Evolutionary conservation across 2,797 vertebrate genomes (phyloP), one percentile per base, ranked within the genome.

Genomic region (Choloepus didactylus): DNA sequence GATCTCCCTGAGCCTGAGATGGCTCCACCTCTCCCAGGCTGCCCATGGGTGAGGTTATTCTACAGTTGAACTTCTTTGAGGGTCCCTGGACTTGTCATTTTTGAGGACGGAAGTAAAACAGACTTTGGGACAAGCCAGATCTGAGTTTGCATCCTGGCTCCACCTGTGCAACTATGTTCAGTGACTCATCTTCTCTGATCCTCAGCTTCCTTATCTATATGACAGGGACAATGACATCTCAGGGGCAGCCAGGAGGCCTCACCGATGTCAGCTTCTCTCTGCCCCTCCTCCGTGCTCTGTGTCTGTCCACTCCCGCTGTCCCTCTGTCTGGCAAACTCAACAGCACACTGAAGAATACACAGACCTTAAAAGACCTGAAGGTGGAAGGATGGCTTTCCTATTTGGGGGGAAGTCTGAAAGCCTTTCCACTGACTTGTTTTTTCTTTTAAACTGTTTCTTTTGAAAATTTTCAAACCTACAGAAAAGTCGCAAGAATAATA

Each of bases 191-290:
- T 4, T 11, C 19, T 72, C 66, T 49, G 51, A 31, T 23, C 64
- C 77, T 66, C 16, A 29, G 66, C 1, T 46, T 19, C 73, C 70
- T 73, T 15, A 1, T 8, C 14, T 27, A 9, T 31, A 5, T 2
- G 4, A 31, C 1, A 18, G n/a, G n/a, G n/a, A 46, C 27, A 8
- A 4, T 8, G 5, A 8, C 4, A 44, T 1, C 35, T 38, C 23
- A 3, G 14, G 35, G 76, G 64, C n/a, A 60, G 2, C 8, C 4
- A 64, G 44, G 0, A 29, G 49, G 38, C 35, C 2, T 5, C 51
- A 4, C 0, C 3, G 49, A 84, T 21, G 8, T 27, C 27, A 1
- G 18, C 9, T 60, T 62, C 51, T 14, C 41, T 62, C 80, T 60
- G 60, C 44, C n/a, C 11, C 19, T 16, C 7, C n/a, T n/a, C 25